Percentiles rank a stretch among this genome's conserved stretches.
Evolutionary conservation across 2,797 vertebrate species (phyloP).

Genomic region (Lagothrix lagotricha): DNA sequence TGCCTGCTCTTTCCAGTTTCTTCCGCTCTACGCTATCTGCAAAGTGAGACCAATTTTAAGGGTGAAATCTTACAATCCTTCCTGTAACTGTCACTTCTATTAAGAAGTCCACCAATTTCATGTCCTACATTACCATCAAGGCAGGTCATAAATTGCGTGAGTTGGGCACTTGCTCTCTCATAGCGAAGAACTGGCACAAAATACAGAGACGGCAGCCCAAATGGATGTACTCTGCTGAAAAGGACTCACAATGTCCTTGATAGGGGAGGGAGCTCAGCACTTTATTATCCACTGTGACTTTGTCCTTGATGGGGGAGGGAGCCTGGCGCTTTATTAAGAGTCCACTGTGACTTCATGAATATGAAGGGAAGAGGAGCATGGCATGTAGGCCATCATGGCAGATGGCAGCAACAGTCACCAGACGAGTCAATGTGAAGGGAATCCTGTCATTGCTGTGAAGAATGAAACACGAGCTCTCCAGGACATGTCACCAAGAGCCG

Average conservation of each 20-base stretch:
- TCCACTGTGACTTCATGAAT: fast-evolving
- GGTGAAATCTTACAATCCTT: not conserved
- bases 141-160: not conserved
- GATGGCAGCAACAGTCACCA: conserved; percentile 62
- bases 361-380: not conserved
- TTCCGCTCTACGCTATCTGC: not conserved
- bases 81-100: not conserved
- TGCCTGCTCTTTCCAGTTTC: not conserved
- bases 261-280: not conserved
- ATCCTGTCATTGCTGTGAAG: conserved; percentile 56
- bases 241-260: fast-evolving
- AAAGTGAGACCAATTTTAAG: not conserved
- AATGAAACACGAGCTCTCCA: conserved; percentile 73
- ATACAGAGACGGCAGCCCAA: not conserved
- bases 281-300: not conserved
- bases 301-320: fast-evolving
- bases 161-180: not conserved
- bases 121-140: not conserved
- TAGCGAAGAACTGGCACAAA: not conserved
- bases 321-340: not conserved
- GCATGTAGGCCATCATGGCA: not conserved
- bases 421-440: conserved; percentile 62
- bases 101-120: not conserved
- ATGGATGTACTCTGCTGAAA: not conserved
- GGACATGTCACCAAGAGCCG: conserved; percentile 42